Conservation (phyloP, 1,140 invertebrate species). For the Ceratosolen solmsi region DNA sequence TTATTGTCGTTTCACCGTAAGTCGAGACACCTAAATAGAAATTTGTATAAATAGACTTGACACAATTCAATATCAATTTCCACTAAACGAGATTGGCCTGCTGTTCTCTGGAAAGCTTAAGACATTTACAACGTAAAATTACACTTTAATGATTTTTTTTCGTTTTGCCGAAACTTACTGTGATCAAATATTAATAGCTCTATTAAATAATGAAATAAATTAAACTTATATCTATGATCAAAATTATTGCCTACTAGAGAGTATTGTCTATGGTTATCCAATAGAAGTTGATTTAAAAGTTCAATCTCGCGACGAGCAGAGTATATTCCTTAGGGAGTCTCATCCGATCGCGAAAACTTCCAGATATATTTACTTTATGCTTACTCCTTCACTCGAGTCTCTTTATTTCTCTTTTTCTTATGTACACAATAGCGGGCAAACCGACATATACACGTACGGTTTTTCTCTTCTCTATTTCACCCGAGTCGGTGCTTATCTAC, state of each 20-base stretch:
- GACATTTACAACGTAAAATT: neutral
- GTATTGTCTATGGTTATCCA: neutral
- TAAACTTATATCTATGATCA: neutral
- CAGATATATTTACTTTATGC: slow-evolving; percentile 48
- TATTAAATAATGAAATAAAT: slow-evolving; percentile 11
- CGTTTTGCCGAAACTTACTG: neutral
- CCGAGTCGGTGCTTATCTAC: slow-evolving; percentile 36
- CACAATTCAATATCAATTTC: neutral
- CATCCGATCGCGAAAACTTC: slow-evolving; percentile 57
- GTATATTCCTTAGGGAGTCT: slow-evolving; percentile 61
- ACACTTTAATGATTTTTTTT: neutral
- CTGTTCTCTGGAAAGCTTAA: neutral
- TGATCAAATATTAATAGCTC: neutral
- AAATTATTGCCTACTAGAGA: neutral
- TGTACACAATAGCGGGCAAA: neutral
- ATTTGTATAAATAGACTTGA: no score
- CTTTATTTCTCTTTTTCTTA: slow-evolving; percentile 7
- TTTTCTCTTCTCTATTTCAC: neutral
- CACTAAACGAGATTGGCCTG: neutral
- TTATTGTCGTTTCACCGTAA: no score
- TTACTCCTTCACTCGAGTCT: slow-evolving; percentile 17
- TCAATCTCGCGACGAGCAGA: slow-evolving; percentile 59
- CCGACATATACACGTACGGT: neutral
- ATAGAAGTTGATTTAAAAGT: slow-evolving; percentile 59
- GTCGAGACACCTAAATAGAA: no score